Base-by-base conservation (phyloP, 2,888 invertebrate species). In the Notodonta dromedarius region DNA sequence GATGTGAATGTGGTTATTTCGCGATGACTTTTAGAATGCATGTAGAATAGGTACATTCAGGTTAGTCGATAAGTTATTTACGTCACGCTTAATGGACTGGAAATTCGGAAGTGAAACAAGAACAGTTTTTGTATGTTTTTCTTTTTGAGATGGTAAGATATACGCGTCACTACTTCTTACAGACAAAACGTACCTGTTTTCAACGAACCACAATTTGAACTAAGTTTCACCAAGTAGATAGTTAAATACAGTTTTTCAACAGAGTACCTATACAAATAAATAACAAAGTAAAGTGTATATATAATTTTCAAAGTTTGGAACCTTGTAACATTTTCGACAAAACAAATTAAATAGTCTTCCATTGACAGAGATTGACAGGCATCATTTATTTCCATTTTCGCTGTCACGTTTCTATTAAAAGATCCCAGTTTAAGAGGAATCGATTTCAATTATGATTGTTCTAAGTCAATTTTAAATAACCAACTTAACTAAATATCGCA, bases 21-120 rank as follows among this genome's bases (percentile, higher is more conserved):
- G 9, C 50, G 9, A 44, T 63, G 56, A 62, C 57, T 42, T 61
- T 65, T 65, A 56, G 65, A 71, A 64, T 71, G 62, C 58, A 63
- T 48, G 46, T 56, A 24, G 39, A 60, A 61, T 74, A 66, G 24
- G 24, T 24, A 24, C 32, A 50, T 50, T 58, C 46, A 44, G 55
- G 24, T 54, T 42, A 59, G 42, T 57, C 12, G 56, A 69, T 62
- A 57, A 60, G 52, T 65, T 57, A 61, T 48, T 56, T 44, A 56
- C 32, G 55, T 62, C 56, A 66, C 61, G 46, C 50, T 14, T 66
- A 65, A 65, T 68, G 61, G 16, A 57, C 52, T 65, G 63, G 58
- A 69, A 66, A 66, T 61, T 63, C 59, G 62, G 66, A 58, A 35
- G 35, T 35, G 35, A 35, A 4, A 4, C 0, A 35, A 35, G 35